These are phyloP conservation scores for Hyles euphorbiae DNA, from an alignment of 1,140 invertebrate genomes.

Conservation along the genomic window DNA sequence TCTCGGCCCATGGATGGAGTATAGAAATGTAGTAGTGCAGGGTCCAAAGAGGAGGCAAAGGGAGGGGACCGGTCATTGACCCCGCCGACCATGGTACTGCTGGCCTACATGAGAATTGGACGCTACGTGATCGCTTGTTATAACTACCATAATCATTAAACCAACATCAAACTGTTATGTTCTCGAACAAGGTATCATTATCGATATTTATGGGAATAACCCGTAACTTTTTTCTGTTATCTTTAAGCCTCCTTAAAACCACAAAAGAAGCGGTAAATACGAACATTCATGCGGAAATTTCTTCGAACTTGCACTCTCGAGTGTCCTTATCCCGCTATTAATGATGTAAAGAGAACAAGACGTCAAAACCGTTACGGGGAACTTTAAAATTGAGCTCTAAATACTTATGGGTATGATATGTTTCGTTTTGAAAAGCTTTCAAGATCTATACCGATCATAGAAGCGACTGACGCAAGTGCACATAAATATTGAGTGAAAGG, in stretches of 20 bases:
- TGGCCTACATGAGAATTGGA: conserved; percentile 52
- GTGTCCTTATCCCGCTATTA: conserved; percentile 40
- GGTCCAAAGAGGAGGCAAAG: conserved; percentile 31
- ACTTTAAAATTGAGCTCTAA: too few relatives aligned
- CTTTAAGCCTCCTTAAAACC: too few relatives aligned
- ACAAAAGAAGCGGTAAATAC: conserved; percentile 52
- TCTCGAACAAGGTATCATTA: too few relatives aligned
- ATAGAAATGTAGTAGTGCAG: conserved; percentile 59
- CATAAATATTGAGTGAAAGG: too few relatives aligned
- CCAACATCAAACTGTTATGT: too few relatives aligned
- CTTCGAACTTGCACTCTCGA: conserved; percentile 38
- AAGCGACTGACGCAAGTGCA: too few relatives aligned
- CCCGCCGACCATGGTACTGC: conserved; percentile 59
- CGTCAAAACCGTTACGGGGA: conserved; percentile 4
- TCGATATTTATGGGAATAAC: too few relatives aligned
- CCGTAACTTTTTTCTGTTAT: too few relatives aligned
- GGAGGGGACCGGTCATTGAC: conserved; percentile 47
- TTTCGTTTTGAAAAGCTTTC: too few relatives aligned
- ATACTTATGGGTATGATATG: too few relatives aligned
- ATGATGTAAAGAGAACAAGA: conserved; percentile 16
- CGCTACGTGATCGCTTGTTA: conserved; percentile 7
- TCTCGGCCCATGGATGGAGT: conserved; percentile 37
- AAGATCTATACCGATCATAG: too few relatives aligned
- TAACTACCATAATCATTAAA: too few relatives aligned
- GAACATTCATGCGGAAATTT: conserved; percentile 54